phyloP scores from a whole-genome alignment of 2,888 invertebrate genomes.

The Podabrus alpinus region DNA sequence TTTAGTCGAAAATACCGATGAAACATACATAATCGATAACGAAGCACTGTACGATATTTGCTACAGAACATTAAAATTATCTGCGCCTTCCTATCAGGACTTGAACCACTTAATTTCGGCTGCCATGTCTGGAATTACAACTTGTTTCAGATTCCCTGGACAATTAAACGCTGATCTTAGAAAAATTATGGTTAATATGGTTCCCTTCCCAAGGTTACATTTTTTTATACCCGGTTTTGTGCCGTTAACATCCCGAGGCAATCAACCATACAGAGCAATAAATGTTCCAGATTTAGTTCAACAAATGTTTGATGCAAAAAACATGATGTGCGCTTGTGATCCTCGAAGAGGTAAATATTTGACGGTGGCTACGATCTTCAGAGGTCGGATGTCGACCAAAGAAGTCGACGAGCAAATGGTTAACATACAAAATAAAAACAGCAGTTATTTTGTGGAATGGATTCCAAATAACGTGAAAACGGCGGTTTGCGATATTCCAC shows the following conservation, averaged over 20 bases:
- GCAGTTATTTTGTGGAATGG: slow-evolving; percentile 69
- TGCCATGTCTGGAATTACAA: slow-evolving; percentile 64
- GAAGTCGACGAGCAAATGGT: slow-evolving; percentile 66
- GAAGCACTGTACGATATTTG: slow-evolving; percentile 69
- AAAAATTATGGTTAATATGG: slow-evolving; percentile 66
- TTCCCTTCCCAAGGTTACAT: slow-evolving; percentile 70
- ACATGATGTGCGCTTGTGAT: slow-evolving; percentile 90
- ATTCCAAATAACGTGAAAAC: slow-evolving; percentile 76
- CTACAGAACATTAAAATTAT: slow-evolving; percentile 63
- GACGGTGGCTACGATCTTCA: slow-evolving; percentile 81
- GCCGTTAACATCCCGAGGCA: slow-evolving; percentile 62
- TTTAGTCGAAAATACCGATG: slow-evolving; percentile 65
- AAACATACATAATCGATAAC: slow-evolving; percentile 66
- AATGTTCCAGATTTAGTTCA: slow-evolving; percentile 79
- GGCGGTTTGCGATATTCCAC: slow-evolving; percentile 73
- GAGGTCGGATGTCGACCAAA: slow-evolving; percentile 71
- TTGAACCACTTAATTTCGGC: slow-evolving; percentile 61
- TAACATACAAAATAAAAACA: slow-evolving; percentile 68
- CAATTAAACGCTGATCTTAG: slow-evolving; percentile 71
- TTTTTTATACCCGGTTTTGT: slow-evolving; percentile 71
- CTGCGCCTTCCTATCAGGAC: slow-evolving; percentile 64
- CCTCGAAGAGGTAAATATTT: slow-evolving; percentile 78
- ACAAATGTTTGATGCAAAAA: slow-evolving; percentile 82
- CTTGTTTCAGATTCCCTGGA: slow-evolving; percentile 57
- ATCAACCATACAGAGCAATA: slow-evolving; percentile 71